Percentiles rank a stretch among this genome's conserved stretches.
phyloP scores from a whole-genome alignment of 2,113 vertebrate genomes.

The Misgurnus mizolepis region DNA sequence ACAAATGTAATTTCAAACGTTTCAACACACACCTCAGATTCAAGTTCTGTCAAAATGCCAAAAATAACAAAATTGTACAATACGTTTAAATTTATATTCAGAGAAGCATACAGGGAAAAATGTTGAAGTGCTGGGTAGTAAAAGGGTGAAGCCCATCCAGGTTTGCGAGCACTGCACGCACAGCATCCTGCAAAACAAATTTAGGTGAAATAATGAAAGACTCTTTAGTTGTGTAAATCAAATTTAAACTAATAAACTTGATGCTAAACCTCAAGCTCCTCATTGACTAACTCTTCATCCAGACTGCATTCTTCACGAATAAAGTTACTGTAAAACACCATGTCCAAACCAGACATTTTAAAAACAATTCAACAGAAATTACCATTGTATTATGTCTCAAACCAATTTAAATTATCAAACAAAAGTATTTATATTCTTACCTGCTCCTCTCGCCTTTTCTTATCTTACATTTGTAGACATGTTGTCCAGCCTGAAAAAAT shows the following conservation, averaged over 20 bases:
- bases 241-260: slow-evolving; percentile 1
- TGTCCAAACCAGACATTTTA: neutral
- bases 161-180: slow-evolving; percentile 70
- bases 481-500: slow-evolving; percentile 76
- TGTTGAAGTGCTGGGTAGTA: slow-evolving; percentile 63
- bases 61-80: too few relatives aligned
- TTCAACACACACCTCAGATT: too few relatives aligned
- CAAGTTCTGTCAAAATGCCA: too few relatives aligned
- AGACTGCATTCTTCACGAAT: slow-evolving; percentile 46
- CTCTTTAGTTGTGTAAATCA: neutral
- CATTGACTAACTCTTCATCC: slow-evolving; percentile 25
- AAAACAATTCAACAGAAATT: neutral
- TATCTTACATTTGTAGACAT: slow-evolving; percentile 86
- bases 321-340: slow-evolving; percentile 53
- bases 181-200: slow-evolving; percentile 65
- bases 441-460: slow-evolving; percentile 77
- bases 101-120: slow-evolving; percentile 74
- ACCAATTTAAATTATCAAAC: neutral
- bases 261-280: slow-evolving; percentile 64
- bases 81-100: neutral
- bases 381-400: neutral
- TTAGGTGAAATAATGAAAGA: neutral
- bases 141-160: slow-evolving; percentile 72
- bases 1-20: too few relatives aligned
- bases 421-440: slow-evolving; percentile 73